Evolutionary conservation across 1,140 invertebrate genomes (phyloP), one percentile per base, ranked within the genome.

Genomic region (Tetragnatha versicolor): DNA sequence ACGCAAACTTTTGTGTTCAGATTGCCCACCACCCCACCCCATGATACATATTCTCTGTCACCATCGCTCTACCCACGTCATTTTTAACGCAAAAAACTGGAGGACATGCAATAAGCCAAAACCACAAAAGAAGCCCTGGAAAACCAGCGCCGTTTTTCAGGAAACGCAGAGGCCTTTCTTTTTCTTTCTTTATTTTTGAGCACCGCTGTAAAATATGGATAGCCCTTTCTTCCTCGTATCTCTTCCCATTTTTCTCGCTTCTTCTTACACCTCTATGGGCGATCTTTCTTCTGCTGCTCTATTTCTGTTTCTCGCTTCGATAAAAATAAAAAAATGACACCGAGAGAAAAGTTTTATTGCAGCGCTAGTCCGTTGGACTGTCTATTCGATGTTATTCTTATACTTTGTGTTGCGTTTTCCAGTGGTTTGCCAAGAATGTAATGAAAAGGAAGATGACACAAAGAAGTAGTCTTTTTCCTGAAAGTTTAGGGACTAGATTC

Each of bases 141-240:
- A 68, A 68, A 12, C 35, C 4, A 9, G 25, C 5, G n/a, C n/a
- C 31, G 4, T 68, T 33, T 25, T 22, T 14, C 45, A 49, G 22
- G 4, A 68, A 51, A 49, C 33, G 4, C 27, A 51, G 1, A 47
- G 42, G 20, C 2, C 3, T 47, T 47, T 3, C 42, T 20, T 47
- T 20, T 3, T 17, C 12, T 17, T 47, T 47, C 20, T 20, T 3
- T 3, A 2, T 55, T 10, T 25, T 55, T n/a, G n/a, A 22, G 45
- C 20, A 10, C 42, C 9, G 65, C 65, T 68, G 27, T 68, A 68
- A 68, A 68, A 51, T 68, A 68, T 68, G 65, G 29, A 68, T 68
- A 68, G 45, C 45, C 12, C 45, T 51, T 68, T 68, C 45, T 51
- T 20, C 17, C 42, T 1, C 27, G 6, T 12, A 33, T 51, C n/a